Percentiles rank a stretch among this genome's conserved stretches.
Evolutionary conservation across 2,113 vertebrate species (phyloP).

Genomic region (Chaetodon auriga): DNA sequence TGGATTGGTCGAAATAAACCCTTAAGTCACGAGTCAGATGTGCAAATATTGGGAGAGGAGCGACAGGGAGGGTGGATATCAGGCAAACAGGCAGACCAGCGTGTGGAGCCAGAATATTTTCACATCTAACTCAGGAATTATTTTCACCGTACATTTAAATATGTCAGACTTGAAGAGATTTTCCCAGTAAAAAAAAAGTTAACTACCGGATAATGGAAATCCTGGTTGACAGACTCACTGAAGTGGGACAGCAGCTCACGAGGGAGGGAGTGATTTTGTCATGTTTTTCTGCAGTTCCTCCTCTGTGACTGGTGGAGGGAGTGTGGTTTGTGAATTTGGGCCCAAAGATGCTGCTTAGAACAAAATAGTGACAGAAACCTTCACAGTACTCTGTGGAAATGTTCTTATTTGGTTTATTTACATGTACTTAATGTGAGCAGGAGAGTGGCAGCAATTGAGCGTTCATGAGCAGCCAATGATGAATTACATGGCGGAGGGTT

Average conservation of each 20-base stretch:
- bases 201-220: no score
- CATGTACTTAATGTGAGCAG: background rate
- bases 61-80: no score
- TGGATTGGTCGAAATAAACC: no score
- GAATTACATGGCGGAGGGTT: conserved; percentile 72
- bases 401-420: background rate
- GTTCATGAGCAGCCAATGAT: conserved; percentile 69
- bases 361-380: background rate
- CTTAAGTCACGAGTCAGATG: no score
- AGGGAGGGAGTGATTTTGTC: background rate
- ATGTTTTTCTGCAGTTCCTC: background rate
- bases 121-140: no score
- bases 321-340: background rate
- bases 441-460: conserved; percentile 32
- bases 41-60: no score
- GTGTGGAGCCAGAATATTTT: no score
- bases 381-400: background rate
- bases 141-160: no score
- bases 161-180: no score
- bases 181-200: no score
- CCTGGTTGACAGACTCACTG: conserved; percentile 29
- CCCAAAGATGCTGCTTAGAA: background rate
- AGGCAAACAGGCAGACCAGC: no score
- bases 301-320: background rate
- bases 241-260: conserved; percentile 18